phyloP scores from a whole-genome alignment of 2,888 invertebrate species.

The Galerucella nymphaeae region DNA sequence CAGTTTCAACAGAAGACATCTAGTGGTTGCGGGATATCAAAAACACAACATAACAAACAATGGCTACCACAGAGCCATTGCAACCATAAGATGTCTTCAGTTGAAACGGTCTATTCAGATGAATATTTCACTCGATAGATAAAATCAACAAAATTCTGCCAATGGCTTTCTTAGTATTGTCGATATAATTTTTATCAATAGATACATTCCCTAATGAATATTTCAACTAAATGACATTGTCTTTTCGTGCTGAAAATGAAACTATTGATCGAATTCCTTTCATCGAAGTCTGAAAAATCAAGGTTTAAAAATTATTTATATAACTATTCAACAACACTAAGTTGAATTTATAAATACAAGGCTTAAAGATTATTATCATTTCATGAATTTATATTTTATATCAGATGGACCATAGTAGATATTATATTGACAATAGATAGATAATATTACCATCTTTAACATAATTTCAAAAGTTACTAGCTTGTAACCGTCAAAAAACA shows the following conservation, averaged over 20 bases:
- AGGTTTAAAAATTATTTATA: slow-evolving; percentile 34
- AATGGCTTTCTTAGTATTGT: slow-evolving; percentile 54
- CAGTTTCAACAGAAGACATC: too few relatives aligned
- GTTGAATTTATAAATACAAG: slow-evolving; percentile 31
- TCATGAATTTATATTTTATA: not conserved
- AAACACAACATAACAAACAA: too few relatives aligned
- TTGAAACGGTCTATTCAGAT: not conserved
- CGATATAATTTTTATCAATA: slow-evolving; percentile 54
- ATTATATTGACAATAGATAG: too few relatives aligned
- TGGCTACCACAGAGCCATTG: too few relatives aligned
- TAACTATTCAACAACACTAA: slow-evolving; percentile 21
- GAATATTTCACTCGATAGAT: slow-evolving; percentile 32
- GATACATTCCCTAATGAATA: slow-evolving; percentile 40
- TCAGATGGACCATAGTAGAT: too few relatives aligned
- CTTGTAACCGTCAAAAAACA: too few relatives aligned
- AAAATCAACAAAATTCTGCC: slow-evolving; percentile 43
- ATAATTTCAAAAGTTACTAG: too few relatives aligned
- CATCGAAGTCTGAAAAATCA: slow-evolving; percentile 80
- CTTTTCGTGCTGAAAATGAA: slow-evolving; percentile 80
- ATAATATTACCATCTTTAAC: too few relatives aligned
- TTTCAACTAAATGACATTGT: slow-evolving; percentile 66
- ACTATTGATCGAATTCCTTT: slow-evolving; percentile 89
- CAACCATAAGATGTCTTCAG: too few relatives aligned
- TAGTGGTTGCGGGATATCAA: too few relatives aligned
- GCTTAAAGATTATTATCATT: slow-evolving; percentile 11